A percentile compares a stretch with the other conserved stretches of the same genome.
phyloP scores from a whole-genome alignment of 1,140 invertebrate genomes.

The Portunus trituberculatus region DNA sequence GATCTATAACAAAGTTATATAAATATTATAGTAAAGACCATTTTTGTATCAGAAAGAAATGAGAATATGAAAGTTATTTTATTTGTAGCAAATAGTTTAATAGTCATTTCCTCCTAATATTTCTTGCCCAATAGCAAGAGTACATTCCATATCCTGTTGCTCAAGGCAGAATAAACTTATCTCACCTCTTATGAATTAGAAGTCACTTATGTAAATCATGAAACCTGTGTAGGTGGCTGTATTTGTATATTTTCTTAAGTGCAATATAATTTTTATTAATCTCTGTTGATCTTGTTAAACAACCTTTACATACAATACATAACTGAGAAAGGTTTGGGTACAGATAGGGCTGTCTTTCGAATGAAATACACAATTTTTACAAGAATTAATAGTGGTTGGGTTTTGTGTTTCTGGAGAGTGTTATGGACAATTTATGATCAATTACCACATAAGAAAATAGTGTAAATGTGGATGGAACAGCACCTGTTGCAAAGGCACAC shows the following conservation, averaged over 20 bases:
- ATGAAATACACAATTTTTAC: neutral
- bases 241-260: neutral
- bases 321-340: neutral
- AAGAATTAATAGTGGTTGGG: neutral
- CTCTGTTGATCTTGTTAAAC: neutral
- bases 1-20: too few species aligned
- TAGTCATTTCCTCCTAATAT: too few species aligned
- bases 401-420: neutral
- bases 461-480: slow-evolving; percentile 12
- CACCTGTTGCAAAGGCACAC: slow-evolving; percentile 11
- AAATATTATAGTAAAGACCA: too few species aligned
- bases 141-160: neutral
- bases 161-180: neutral
- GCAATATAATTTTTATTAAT: neutral
- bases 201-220: neutral
- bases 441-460: neutral
- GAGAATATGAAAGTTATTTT: too few species aligned
- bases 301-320: slow-evolving; percentile 4
- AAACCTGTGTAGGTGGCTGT: neutral
- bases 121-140: neutral
- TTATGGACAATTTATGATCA: slow-evolving; percentile 10
- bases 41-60: too few species aligned
- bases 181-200: neutral
- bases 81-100: too few species aligned
- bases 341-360: neutral